Percentiles rank a stretch among this genome's conserved stretches.
Conservation (phyloP, 1,140 invertebrate species). For the Drosophila paulistorum region DNA sequence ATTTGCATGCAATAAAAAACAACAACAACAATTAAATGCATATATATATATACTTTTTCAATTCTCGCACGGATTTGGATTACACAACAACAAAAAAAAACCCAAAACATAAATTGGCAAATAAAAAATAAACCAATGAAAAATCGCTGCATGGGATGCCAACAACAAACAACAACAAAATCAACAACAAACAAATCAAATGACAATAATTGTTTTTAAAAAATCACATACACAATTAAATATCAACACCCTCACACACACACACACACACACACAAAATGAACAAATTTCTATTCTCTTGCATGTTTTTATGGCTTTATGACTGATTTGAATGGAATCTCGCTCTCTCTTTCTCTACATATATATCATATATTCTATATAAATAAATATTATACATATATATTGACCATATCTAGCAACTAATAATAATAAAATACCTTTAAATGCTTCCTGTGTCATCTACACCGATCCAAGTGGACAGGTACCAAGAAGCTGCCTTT, state of each 20-base stretch:
- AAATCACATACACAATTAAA: slow-evolving; percentile 32
- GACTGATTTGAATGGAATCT: slow-evolving; percentile 12
- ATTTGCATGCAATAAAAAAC: slow-evolving; percentile 51
- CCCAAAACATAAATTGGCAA: not conserved
- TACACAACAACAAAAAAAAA: slow-evolving; percentile 14
- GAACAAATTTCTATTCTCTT: slow-evolving; percentile 14
- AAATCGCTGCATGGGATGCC: slow-evolving; percentile 53
- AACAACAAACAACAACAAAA: slow-evolving; percentile 28
- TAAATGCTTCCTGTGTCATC: slow-evolving; percentile 95
- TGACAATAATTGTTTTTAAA: slow-evolving; percentile 18
- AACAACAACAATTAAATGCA: slow-evolving; percentile 24
- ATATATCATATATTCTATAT: slow-evolving; percentile 7
- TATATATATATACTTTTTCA: slow-evolving; percentile 44
- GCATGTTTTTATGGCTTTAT: slow-evolving; percentile 14
- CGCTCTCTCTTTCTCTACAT: not conserved
- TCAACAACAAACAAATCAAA: slow-evolving; percentile 3
- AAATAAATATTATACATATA: not conserved
- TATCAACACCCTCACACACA: slow-evolving; percentile 27
- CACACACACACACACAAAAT: slow-evolving; percentile 11
- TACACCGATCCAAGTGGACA: slow-evolving; percentile 97
- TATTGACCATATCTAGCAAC: slow-evolving; percentile 49
- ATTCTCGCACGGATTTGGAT: slow-evolving; percentile 70
- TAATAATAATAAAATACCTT: slow-evolving; percentile 86
- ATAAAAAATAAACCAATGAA: slow-evolving; percentile 46
- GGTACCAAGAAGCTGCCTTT: slow-evolving; percentile 85